Base-by-base conservation (phyloP, 2,888 invertebrate species). In the Pelosia muscerda region DNA sequence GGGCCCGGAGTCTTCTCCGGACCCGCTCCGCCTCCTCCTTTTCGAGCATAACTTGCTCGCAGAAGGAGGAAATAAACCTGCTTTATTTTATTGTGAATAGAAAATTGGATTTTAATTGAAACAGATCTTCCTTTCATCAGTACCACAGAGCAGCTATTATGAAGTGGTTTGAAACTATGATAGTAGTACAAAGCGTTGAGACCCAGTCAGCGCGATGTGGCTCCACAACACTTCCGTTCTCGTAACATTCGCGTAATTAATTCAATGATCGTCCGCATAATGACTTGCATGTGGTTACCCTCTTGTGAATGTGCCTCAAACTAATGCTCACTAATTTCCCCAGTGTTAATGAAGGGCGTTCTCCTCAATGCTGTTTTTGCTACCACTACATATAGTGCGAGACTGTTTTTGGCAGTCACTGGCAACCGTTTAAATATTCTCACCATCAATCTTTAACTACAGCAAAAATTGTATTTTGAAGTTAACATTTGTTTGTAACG, bases 201-300 rank as follows among this genome's bases (percentile, higher is more conserved):
- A 49, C n/a, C 8, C 19, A n/a, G 49, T 49, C 49, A 49, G 66
- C 68, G 72, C 63, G 53, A 71, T 65, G 81, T 76, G 78, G 74
- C 81, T 79, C 81, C 80, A 81, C 86, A 82, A 84, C 86, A 86
- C 88, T 91, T 89, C 90, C 88, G 86, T 84, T 82, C 83, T 81
- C 81, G 82, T 84, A 86, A 82, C 88, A 87, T 88, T 83, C 84
- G 80, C 85, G 86, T 92, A 92, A 93, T 94, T 94, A 94, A 94
- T 93, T 94, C 93, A 92, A 92, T 93, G 91, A 94, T 92, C 91
- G 91, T 92, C 91, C 90, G 88, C 91, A 92, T 93, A 93, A 93
- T 94, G 92, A 94, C 93, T 93, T 92, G 92, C 92, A 93, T 91
- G 88, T 86, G 90, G 88, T 88, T 84, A 85, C 87, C 88, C 87